A percentile compares a stretch with the other conserved stretches of the same genome.
phyloP scores from a whole-genome alignment of 2,888 invertebrate species.

The Scaptodrosophila latifasciaeformis region DNA sequence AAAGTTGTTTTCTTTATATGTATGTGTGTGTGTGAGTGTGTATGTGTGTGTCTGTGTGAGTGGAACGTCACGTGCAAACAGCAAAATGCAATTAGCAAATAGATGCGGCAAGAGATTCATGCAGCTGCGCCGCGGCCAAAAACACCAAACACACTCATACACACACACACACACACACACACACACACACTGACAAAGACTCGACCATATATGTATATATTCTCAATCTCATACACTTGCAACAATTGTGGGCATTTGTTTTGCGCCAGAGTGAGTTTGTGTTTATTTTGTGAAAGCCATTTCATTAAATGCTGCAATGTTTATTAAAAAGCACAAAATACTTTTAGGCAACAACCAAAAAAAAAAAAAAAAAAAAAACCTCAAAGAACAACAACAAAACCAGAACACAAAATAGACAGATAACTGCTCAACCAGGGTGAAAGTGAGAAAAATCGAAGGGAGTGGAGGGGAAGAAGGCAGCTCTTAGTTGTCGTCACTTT shows the following conservation, averaged over 20 bases:
- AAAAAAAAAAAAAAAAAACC: background rate
- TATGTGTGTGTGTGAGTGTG: background rate
- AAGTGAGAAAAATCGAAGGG: no score
- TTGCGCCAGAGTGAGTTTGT: background rate
- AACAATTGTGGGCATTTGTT: no score
- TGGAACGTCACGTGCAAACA: slow-evolving; percentile 35
- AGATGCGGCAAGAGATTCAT: slow-evolving; percentile 49
- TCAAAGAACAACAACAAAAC: background rate
- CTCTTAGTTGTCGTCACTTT: slow-evolving; percentile 47
- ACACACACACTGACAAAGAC: background rate
- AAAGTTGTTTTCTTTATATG: background rate
- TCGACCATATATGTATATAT: no score
- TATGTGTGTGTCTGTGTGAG: background rate
- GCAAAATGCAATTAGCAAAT: slow-evolving; percentile 64
- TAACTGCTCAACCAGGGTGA: no score
- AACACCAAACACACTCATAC: slow-evolving; percentile 4
- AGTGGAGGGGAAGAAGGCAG: slow-evolving; percentile 31
- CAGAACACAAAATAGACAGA: slow-evolving; percentile 34
- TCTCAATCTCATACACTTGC: no score
- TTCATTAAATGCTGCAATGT: slow-evolving; percentile 57
- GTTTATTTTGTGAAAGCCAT: slow-evolving; percentile 16
- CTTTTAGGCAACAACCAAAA: slow-evolving; percentile 27
- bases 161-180: slow-evolving; percentile 9
- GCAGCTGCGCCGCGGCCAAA: slow-evolving; percentile 23
- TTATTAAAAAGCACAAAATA: slow-evolving; percentile 61